Evolutionary conservation across 2,888 invertebrate genomes (phyloP).

Genomic region (Andricus quercusramuli): DNA sequence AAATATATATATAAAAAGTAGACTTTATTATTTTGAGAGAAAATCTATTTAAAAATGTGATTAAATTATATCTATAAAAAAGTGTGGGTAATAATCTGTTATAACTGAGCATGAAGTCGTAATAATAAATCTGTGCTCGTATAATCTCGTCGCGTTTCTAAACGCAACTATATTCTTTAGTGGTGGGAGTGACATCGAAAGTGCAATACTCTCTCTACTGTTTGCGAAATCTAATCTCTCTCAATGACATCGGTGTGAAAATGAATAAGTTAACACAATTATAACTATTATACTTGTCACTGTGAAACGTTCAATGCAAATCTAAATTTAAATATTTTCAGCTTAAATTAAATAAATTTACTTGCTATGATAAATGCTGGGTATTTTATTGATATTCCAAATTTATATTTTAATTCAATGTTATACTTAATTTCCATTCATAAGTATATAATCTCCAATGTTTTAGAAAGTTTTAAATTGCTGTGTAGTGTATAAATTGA

Average conservation of each 20-base stretch:
- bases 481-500: neutral
- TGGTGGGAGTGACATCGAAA: slow-evolving; percentile 26
- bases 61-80: neutral
- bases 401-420: no score
- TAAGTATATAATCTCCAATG: no score
- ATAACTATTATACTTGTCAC: neutral
- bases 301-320: neutral
- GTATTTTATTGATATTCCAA: neutral
- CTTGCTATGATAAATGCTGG: neutral
- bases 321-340: no score
- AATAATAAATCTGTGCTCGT: slow-evolving; percentile 28
- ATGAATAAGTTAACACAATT: neutral
- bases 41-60: no score
- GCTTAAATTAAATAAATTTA: no score
- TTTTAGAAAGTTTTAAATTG: no score
- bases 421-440: no score
- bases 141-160: slow-evolving; percentile 2
- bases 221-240: slow-evolving; percentile 27
- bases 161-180: slow-evolving; percentile 2
- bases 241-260: neutral
- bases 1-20: no score
- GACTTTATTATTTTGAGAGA: no score
- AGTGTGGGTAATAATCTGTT: neutral
- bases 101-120: slow-evolving; percentile 22
- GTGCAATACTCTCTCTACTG: slow-evolving; percentile 18